Evolutionary conservation across 53 echinoderm and acorn worm genomes (phyloP), one percentile per base, ranked within the genome.

Genomic region (Echinometra lucunter): DNA sequence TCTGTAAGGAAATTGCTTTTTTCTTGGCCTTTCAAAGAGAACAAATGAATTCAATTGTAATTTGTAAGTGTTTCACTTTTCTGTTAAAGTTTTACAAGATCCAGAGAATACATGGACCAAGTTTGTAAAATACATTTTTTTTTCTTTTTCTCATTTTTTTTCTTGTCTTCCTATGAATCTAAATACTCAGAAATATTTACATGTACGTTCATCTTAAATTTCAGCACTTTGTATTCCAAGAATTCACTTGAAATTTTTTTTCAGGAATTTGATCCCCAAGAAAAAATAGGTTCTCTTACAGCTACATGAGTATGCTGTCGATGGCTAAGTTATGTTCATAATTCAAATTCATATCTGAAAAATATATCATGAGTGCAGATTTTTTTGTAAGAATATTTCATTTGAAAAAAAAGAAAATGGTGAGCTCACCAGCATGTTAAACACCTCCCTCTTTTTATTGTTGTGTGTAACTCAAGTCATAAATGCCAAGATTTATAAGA

Each of bases 11-110:
- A 78, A 37, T 78, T 40, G 21, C 40, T 6, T 18, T 78, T 78
- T n/a, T 72, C 63, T 21, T 32, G 2, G 78, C 42, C 78, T 4
- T 19, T 42, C 78, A 40, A 42, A 40, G 21, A 38, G 21, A 19
- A 78, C 38, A 21, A 78, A 19, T 16, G 19, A 78, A 40, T 78
- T 78, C 78, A 53, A 53, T 78, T 40, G 42, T 78, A 78, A 78
- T 78, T 40, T 78, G 78, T 40, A 78, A 78, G 19, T 78, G 78
- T 78, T 78, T 1, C 78, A 78, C 78, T 78, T 78, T 78, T 32
- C 0, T 13, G 32, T 72, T 10, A 34, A 32, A 35, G 63, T 63
- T 4, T 63, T 63, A 3, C 5, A 72, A 72, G 72, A 30, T 9
- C 28, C 13, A 28, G 35, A 72, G 3, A 72, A 72, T 72, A 72